These are phyloP conservation scores for Dastarcus helophoroides DNA, from an alignment of 2,888 invertebrate species.

Conservation along the genomic window DNA sequence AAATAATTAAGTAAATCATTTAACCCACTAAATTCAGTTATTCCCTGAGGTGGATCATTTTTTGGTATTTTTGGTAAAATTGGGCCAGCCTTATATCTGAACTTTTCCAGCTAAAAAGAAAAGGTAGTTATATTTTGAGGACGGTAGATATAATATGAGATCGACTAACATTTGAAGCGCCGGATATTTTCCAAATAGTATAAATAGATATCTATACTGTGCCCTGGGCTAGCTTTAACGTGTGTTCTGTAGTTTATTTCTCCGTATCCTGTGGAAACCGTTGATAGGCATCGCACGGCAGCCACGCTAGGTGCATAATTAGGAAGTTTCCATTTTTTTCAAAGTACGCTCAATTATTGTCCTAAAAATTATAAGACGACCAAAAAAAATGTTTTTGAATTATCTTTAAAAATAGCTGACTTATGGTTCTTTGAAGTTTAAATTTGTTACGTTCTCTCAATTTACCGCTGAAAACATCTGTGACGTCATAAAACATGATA, in stretches of 20 bases:
- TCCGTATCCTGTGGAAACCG: slow-evolving; percentile 76
- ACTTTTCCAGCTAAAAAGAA: slow-evolving; percentile 61
- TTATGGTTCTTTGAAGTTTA: no score
- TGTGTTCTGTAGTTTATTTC: no score
- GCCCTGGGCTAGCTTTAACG: no score
- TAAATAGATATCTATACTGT: slow-evolving; percentile 69
- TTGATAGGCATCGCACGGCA: slow-evolving; percentile 77
- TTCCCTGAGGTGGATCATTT: slow-evolving; percentile 65
- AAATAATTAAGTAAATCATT: slow-evolving; percentile 77
- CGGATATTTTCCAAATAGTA: slow-evolving; percentile 79
- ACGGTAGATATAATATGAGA: background rate
- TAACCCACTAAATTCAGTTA: slow-evolving; percentile 77
- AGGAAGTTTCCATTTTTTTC: slow-evolving; percentile 62
- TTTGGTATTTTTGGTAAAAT: slow-evolving; percentile 65
- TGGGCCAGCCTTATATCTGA: slow-evolving; percentile 67
- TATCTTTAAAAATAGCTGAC: no score
- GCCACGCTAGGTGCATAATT: slow-evolving; percentile 69
- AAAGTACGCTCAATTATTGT: slow-evolving; percentile 52
- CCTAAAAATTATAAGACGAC: no score
- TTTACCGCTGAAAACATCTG: no score
- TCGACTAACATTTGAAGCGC: slow-evolving; percentile 69
- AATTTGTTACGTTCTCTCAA: no score
- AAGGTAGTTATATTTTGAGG: background rate
- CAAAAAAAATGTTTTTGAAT: no score
- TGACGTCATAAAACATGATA: no score